Evolutionary conservation across 2,888 invertebrate genomes (phyloP).

Genomic region (Eumerus sabulonum): DNA sequence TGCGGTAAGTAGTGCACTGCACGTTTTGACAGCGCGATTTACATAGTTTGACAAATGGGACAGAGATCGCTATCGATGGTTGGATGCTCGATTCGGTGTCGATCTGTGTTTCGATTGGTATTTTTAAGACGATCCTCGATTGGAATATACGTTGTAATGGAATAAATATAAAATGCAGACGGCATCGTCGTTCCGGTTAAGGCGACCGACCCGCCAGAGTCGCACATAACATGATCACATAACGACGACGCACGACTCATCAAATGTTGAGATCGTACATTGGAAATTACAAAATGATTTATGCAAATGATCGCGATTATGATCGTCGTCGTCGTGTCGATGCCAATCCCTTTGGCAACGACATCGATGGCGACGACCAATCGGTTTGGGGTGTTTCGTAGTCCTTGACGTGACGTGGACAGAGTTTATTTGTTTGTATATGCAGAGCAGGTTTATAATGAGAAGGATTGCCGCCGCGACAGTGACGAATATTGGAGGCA

Average conservation of each 20-base stretch:
- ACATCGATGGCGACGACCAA: neutral
- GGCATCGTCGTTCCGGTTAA: conserved; percentile 63
- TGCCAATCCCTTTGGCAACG: conserved; percentile 43
- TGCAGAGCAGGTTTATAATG: conserved; percentile 30
- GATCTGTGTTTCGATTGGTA: conserved; percentile 15
- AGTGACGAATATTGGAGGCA: conserved; percentile 13
- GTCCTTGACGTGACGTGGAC: conserved; percentile 19
- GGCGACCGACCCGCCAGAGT: conserved; percentile 22
- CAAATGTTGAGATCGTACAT: conserved; percentile 55
- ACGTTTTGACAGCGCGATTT: conserved; percentile 33
- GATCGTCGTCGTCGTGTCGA: conserved; percentile 48
- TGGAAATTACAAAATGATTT: conserved; percentile 63
- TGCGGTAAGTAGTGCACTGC: conserved; percentile 22
- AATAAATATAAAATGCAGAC: conserved; percentile 59
- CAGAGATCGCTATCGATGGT: conserved; percentile 38
- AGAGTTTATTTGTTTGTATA: conserved; percentile 10
- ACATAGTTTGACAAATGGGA: conserved; percentile 42
- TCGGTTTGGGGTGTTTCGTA: neutral
- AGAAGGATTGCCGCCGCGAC: conserved; percentile 16
- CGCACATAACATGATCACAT: neutral
- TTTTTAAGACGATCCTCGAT: neutral
- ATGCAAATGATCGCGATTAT: conserved; percentile 54
- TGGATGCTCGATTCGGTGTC: conserved; percentile 1
- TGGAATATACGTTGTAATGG: neutral
- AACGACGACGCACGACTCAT: conserved; percentile 12